Conservation (phyloP, 1,140 invertebrate genomes). For the Heliconius eleuchia region DNA sequence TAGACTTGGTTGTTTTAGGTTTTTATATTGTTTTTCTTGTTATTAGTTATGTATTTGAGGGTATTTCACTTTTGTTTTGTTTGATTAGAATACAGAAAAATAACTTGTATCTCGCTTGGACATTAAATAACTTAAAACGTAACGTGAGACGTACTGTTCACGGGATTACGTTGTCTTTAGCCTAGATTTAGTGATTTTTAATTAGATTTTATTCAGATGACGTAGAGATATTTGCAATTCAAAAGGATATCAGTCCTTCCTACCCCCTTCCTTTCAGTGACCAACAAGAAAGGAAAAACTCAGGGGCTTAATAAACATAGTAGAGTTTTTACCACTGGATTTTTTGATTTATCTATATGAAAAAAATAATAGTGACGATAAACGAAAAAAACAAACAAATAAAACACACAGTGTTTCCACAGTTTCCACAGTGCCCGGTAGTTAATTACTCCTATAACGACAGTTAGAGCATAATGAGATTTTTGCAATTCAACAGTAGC, state of each 20-base stretch:
- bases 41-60: no score
- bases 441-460: slow-evolving; percentile 80
- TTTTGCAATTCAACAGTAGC: slow-evolving; percentile 79
- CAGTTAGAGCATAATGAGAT: slow-evolving; percentile 80
- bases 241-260: slow-evolving; percentile 70
- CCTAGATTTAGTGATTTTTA: no score
- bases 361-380: not conserved
- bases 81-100: no score
- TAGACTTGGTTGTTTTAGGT: slow-evolving; percentile 10
- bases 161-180: no score
- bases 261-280: slow-evolving; percentile 32
- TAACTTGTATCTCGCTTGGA: no score
- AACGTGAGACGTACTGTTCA: no score
- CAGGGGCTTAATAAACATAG: no score
- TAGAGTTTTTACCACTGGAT: no score
- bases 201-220: no score
- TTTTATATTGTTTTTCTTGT: not conserved
- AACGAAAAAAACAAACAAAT: not conserved
- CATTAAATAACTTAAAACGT: no score
- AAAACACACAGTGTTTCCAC: not conserved
- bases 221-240: slow-evolving; percentile 76
- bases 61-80: no score
- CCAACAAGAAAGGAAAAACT: slow-evolving; percentile 47
- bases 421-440: slow-evolving; percentile 45
- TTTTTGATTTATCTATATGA: no score